A percentile compares a stretch with the other conserved stretches of the same genome.
These are phyloP conservation scores for Digitonthophagus gazella DNA, from an alignment of 2,888 invertebrate species.

Conservation along the genomic window DNA sequence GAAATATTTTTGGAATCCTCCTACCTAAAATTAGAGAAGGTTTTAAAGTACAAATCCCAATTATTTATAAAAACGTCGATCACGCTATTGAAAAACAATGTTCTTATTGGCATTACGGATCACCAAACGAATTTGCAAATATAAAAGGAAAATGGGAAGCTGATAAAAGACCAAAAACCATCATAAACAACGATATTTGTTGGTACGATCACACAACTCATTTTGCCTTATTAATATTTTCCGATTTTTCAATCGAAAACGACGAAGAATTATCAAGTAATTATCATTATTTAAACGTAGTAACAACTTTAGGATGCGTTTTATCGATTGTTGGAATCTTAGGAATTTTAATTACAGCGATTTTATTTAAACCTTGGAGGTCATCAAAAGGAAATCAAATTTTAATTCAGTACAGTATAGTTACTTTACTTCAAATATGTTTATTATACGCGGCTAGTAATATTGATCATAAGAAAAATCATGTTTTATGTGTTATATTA, in stretches of 20 bases:
- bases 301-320: slow-evolving; percentile 56
- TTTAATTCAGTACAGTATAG: slow-evolving; percentile 43
- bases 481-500: slow-evolving; percentile 55
- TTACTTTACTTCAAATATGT: slow-evolving; percentile 42
- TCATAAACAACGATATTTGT: slow-evolving; percentile 46
- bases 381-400: slow-evolving; percentile 48
- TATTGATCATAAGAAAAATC: slow-evolving; percentile 45
- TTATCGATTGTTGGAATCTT: slow-evolving; percentile 55
- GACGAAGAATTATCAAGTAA: slow-evolving; percentile 29
- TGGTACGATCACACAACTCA: slow-evolving; percentile 59
- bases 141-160: slow-evolving; percentile 53
- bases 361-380: slow-evolving; percentile 61
- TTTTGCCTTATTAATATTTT: slow-evolving; percentile 56
- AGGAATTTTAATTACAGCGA: slow-evolving; percentile 55
- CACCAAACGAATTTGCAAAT: slow-evolving; percentile 32
- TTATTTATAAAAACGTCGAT: slow-evolving; percentile 52
- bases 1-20: slow-evolving; percentile 59
- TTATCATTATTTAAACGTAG: slow-evolving; percentile 48
- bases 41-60: slow-evolving; percentile 54
- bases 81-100: slow-evolving; percentile 48
- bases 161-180: slow-evolving; percentile 49
- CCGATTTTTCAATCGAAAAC: slow-evolving; percentile 47
- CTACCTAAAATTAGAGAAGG: slow-evolving; percentile 57
- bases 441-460: slow-evolving; percentile 45
- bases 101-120: slow-evolving; percentile 54